Base-by-base conservation (phyloP, 1,140 invertebrate species). In the Pseudoatta argentina region DNA sequence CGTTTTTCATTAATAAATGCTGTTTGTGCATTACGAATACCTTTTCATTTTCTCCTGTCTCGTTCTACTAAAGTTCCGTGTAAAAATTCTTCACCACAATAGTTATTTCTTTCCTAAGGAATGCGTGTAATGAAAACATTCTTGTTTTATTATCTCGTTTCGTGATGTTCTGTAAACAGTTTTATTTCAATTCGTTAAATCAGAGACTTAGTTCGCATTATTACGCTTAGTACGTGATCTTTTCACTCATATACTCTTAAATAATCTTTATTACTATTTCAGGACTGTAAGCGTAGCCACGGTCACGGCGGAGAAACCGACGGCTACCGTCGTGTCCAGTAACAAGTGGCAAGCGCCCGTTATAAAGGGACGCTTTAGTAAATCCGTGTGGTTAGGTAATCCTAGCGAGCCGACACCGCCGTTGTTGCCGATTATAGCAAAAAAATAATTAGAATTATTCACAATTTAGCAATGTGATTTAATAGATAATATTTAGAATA, bases 351-450 rank as follows among this genome's bases (percentile, higher is more conserved):
- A 94, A 86, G 75, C 93, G 67, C 94, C 94, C 59, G 92, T 94
- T 79, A 93, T 94, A 76, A 95, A 94, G 82, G 94, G 94, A 69
- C 92, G 94, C 30, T 95, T 95, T 89, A 94, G 92, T 89, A 94
- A 94, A 91, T 94, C 92, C 8, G 93, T 94, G 0, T 94, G 93
- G 93, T 30, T 94, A 73, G 94, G 92, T 73, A 94, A 93, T 92
- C 93, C 93, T 57, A 93, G 91, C 71, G 94, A 94, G 78, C 85
- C 89, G 57, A 86, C 92, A 14, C 87, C 89, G 44, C 91, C 90
- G 61, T 91, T 91, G 63, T 89, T 91, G 30, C 90, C 93, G 44
- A 89, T 93, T 59, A 86, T 92, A 89, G 71, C 77, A 48, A 94
- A 93, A 77, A 94, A 94, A 86, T 94, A 92, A 91, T 66, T 79